Evolutionary conservation across 2,797 vertebrate genomes (phyloP), one percentile per base, ranked within the genome.

Genomic region (Coilia nasus): DNA sequence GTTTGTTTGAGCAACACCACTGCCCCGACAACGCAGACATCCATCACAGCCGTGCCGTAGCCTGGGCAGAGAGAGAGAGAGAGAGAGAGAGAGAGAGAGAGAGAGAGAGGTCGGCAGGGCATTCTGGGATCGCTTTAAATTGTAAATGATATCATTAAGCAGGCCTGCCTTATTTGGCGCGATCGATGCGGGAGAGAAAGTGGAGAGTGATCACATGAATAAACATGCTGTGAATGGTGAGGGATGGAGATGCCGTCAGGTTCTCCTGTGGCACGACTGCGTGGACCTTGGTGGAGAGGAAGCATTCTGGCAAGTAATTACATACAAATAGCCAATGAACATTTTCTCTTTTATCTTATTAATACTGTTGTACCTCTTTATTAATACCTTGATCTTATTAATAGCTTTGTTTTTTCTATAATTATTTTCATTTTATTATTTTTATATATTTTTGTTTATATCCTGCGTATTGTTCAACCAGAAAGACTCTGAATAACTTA

Each of bases 141-240:
- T 90, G 89, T 89, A 90, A 93, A 91, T 89, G 84, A 89, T 85
- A 87, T 82, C 81, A 83, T 82, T 78, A 85, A 82, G 15, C 31
- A 83, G 57, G 56, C 84, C 88, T 85, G 89, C 60, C 82, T 89
- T 81, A 90, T 88, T 87, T 87, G 83, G 86, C 85, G 84, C 64
- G 85, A 78, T 85, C 83, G 23, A 88, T 90, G 88, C 88, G 87
- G 82, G 62, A 82, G 81, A 57, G 56, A 10, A 57, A 67, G 87
- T 12, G 25, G 54, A 85, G 50, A 80, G 56, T 23, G 82, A 82
- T 85, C 80, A 87, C 44, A 78, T 78, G 71, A 67, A 14, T 7
- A 11, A 35, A 86, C 82, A 81, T 81, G 87, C 86, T 82, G 71
- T 44, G 71, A 78, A 44, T 78, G 35, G 71, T 7, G 31, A 41